phyloP scores from a whole-genome alignment of 1,140 invertebrate species.

The Sipha flava region DNA sequence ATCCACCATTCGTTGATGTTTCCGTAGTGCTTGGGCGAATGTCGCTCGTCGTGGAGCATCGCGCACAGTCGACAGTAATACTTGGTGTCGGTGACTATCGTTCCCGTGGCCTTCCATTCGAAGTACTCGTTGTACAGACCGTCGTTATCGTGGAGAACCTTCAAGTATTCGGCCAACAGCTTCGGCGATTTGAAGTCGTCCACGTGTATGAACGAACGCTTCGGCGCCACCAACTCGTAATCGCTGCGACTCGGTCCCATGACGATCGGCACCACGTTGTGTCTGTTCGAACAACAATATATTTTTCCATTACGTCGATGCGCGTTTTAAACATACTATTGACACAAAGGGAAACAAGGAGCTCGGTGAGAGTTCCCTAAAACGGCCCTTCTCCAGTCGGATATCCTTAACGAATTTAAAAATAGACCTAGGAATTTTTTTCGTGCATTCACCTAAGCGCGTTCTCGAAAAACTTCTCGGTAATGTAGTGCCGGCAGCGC shows the following conservation, averaged over 20 bases:
- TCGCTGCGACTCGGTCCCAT: slow-evolving; percentile 97
- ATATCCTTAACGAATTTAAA: too few relatives aligned
- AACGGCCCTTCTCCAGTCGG: too few relatives aligned
- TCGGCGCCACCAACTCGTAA: slow-evolving; percentile 74
- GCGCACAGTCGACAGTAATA: slow-evolving; percentile 95
- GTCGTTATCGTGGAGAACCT: slow-evolving; percentile 72
- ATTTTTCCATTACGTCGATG: too few relatives aligned
- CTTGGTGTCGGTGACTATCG: slow-evolving; percentile 80
- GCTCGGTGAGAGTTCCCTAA: too few relatives aligned
- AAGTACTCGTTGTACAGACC: too few relatives aligned
- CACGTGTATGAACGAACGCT: slow-evolving; percentile 72
- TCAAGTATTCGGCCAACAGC: slow-evolving; percentile 77
- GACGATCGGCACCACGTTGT: slow-evolving; percentile 82
- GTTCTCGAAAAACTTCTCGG: slow-evolving; percentile 93
- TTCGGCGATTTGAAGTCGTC: too few relatives aligned
- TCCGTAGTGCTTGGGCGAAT: slow-evolving; percentile 57
- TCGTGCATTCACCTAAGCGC: slow-evolving; percentile 76
- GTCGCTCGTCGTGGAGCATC: slow-evolving; percentile 65
- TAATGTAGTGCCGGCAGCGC: slow-evolving; percentile 92
- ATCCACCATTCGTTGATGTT: slow-evolving; percentile 84
- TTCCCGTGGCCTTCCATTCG: slow-evolving; percentile 84
- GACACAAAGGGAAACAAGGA: too few relatives aligned
- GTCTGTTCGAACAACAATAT: slow-evolving; percentile 53
- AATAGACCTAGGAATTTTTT: too few relatives aligned
- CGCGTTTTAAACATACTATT: too few relatives aligned